Base-by-base conservation (phyloP, 2,113 vertebrate species). In the Entomyzon cyanotis region DNA sequence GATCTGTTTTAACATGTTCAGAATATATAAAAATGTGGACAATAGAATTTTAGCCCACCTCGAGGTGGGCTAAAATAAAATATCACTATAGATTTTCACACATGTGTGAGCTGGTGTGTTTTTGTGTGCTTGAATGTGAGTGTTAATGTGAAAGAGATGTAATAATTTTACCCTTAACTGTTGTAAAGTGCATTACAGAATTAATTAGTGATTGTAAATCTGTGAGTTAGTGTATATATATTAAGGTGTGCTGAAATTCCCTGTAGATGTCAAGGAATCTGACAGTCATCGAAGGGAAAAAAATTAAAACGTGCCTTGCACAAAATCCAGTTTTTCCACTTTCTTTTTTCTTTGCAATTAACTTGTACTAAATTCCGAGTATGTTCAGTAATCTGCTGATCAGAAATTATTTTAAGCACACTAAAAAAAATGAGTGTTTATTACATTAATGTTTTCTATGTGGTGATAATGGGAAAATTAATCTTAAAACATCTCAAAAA, bases 361-460 rank as follows among this genome's bases (percentile, higher is more conserved):
- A 12, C 23, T 91, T 73, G 60, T 76, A 92, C 89, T 91, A 80
- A 73, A 77, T 94, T 95, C 59, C 92, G 94, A 93, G 53, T 85
- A 90, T 46, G 28, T 80, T 95, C 90, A 78, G 49, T 94, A 96
- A 95, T 96, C 79, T 92, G 46, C 55, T 87, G 56, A 94, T 87
- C 75, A 67, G 62, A 33, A 80, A 58, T 89, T 91, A 96, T 96
- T 97, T 97, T 90, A 97, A 97, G 65, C 46, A 49, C 67, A 46
- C 56, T 68, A 79, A 83, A 93, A 84, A 83, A 52, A 86, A 62
- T 25, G 27, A 56, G 17, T 49, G 41, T 68, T 96, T 89, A 74
- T 65, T 71, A 75, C 31, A 52, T 71, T 88, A 82, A 35, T 64
- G 68, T 50, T 84, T 94, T 25, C 22, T 62, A 30, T 49, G 64